Conservation (phyloP, 2,888 invertebrate species). For the Phyllotreta cruciferae region DNA sequence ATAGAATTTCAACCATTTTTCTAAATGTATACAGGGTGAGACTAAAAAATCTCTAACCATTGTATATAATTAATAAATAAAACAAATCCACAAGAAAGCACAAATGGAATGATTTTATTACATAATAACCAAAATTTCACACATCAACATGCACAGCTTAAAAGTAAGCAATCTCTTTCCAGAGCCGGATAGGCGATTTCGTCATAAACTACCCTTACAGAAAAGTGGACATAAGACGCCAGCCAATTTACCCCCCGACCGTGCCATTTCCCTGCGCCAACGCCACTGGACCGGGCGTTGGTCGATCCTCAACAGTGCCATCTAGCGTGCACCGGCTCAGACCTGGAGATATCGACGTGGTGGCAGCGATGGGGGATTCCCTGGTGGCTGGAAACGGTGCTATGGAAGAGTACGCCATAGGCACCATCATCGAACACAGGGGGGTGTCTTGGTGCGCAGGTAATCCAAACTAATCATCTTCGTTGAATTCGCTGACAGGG, state of each 20-base stretch:
- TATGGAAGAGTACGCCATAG: slow-evolving; percentile 74
- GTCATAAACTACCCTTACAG: slow-evolving; percentile 61
- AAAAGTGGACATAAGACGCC: slow-evolving; percentile 62
- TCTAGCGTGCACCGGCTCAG: slow-evolving; percentile 72
- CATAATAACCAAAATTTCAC: neutral
- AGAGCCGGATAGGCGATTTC: slow-evolving; percentile 49
- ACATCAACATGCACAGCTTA: neutral
- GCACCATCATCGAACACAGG: slow-evolving; percentile 75
- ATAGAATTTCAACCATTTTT: neutral
- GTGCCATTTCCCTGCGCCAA: slow-evolving; percentile 69
- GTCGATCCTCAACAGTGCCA: slow-evolving; percentile 60
- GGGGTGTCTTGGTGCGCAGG: slow-evolving; percentile 80
- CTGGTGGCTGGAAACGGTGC: slow-evolving; percentile 77
- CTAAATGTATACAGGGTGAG: too few relatives aligned
- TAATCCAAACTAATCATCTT: slow-evolving; percentile 46
- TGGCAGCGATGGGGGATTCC: slow-evolving; percentile 77
- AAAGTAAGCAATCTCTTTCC: slow-evolving; percentile 10
- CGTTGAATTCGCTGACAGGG: slow-evolving; percentile 24
- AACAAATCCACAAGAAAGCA: neutral
- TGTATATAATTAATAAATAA: too few relatives aligned
- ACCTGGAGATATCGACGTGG: slow-evolving; percentile 75
- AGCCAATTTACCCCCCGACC: slow-evolving; percentile 61
- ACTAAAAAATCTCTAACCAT: too few relatives aligned
- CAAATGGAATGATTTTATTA: neutral
- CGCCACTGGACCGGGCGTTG: slow-evolving; percentile 48